Evolutionary conservation across 1,140 invertebrate species (phyloP), one percentile per base, ranked within the genome.

Genomic region (Cepaea nemoralis): DNA sequence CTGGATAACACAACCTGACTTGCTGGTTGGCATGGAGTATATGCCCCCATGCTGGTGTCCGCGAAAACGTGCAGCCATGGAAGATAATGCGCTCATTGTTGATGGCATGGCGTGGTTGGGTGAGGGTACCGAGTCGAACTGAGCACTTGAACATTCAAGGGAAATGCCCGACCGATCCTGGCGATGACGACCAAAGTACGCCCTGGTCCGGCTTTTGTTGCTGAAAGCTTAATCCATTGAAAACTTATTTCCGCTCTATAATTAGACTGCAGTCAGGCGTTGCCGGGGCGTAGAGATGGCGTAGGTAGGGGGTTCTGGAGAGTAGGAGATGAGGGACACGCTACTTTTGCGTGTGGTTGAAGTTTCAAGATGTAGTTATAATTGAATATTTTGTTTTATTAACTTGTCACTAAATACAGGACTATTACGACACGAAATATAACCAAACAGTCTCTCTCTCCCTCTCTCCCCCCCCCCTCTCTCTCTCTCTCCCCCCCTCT

Each of bases 211-310:
- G 69, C 69, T 70, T 70, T 70, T 70, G 69, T 70, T 42, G 12
- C 35, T 8, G 37, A 6, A 31, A 42, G 35, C 69, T 39, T 70
- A 70, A 70, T 70, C 69, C 69, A 42, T 70, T 19, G 69, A 70
- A 63, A 70, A 70, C 69, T 70, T 39, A 70, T 70, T 70, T 70
- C 69, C 69, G 69, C 69, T 70, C 40, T 22, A 22, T 70, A 70
- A 70, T 70, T 70, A 70, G 69, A 22, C 69, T 10, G 69, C 69
- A 70, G 69, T 22, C 69, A 70, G 3, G 69, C 40, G 69, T 12
- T n/a, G 69, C 35, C 12, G 69, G 3, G 69, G 8, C 37, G 35
- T 12, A 6, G 59, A 27, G 59, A 6, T 55, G 6, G 12, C 3
- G 22, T 6, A 22, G 50, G 12, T 3, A 55, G n/a, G 27, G 10